Conservation (phyloP, 1,140 invertebrate genomes). For the Ceratosolen fusciceps region DNA sequence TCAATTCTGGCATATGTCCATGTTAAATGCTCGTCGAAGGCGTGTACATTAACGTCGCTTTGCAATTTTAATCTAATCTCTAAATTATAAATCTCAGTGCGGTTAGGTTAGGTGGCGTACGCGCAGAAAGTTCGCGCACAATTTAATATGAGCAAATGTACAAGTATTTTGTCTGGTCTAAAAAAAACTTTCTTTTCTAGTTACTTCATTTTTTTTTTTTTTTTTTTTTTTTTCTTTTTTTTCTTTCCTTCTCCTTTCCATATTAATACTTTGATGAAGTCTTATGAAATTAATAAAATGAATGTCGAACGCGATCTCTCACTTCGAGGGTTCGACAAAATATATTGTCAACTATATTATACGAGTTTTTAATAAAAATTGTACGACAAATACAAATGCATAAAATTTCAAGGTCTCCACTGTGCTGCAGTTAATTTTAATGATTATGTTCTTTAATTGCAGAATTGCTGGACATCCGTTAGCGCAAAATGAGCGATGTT, state of each 20-base stretch:
- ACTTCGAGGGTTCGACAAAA: no score
- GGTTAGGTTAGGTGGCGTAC: conserved; percentile 33
- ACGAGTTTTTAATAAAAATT: no score
- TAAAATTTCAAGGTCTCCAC: no score
- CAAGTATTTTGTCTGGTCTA: neutral
- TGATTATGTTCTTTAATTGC: conserved; percentile 67
- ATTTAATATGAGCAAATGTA: neutral
- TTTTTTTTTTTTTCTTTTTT: no score
- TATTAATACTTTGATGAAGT: no score
- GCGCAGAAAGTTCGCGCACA: conserved; percentile 19
- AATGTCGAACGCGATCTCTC: no score
- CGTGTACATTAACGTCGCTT: neutral
- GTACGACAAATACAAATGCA: no score
- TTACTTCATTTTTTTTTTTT: no score
- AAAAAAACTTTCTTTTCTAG: neutral
- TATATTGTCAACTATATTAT: no score
- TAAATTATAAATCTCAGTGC: conserved; percentile 5
- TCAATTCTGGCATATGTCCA: conserved; percentile 12
- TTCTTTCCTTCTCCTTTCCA: no score
- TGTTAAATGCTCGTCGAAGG: neutral
- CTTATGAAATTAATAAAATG: no score
- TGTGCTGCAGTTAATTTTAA: no score
- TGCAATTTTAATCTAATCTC: conserved; percentile 16
- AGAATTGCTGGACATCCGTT: conserved; percentile 99
- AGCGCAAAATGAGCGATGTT: conserved; percentile 98